Evolutionary conservation across 2,113 vertebrate species (phyloP).

Genomic region (Fulica atra): DNA sequence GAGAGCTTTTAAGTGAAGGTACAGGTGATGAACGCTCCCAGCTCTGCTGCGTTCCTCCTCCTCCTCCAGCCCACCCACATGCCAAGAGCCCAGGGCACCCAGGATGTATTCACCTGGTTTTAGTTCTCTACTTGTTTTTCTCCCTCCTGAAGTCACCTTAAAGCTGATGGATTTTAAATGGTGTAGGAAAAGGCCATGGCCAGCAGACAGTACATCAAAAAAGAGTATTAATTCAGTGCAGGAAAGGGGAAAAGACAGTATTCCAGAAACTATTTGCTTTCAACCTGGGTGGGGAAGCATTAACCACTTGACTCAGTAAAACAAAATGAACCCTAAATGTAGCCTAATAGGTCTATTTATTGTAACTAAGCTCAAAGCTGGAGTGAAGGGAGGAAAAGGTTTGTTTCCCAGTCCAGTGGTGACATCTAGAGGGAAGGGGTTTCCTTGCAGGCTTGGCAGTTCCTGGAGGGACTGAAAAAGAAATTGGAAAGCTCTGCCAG

Average conservation of each 20-base stretch:
- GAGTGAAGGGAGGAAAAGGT: not conserved
- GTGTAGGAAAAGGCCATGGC: not conserved
- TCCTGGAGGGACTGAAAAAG: not conserved
- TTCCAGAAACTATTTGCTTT: not conserved
- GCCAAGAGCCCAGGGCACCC: not conserved
- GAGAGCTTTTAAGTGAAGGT: not conserved
- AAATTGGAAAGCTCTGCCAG: not conserved
- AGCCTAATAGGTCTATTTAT: accelerated
- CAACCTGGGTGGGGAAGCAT: not conserved
- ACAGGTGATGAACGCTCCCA: not conserved
- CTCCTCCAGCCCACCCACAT: not conserved
- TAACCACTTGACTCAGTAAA: not conserved
- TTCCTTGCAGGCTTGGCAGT: not conserved
- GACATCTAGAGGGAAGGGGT: slow-evolving; percentile 45
- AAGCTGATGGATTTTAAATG: not conserved
- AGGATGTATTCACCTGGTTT: accelerated
- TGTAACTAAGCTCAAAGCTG: not conserved
- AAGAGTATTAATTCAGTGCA: not conserved
- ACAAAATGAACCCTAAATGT: accelerated
- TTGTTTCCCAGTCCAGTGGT: not conserved
- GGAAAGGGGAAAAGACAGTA: not conserved
- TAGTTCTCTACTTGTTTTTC: not conserved
- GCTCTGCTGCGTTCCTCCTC: not conserved
- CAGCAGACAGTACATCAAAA: not conserved
- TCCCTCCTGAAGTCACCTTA: not conserved